Conservation (phyloP, 2,113 vertebrate genomes). For the Trichechus manatus region DNA sequence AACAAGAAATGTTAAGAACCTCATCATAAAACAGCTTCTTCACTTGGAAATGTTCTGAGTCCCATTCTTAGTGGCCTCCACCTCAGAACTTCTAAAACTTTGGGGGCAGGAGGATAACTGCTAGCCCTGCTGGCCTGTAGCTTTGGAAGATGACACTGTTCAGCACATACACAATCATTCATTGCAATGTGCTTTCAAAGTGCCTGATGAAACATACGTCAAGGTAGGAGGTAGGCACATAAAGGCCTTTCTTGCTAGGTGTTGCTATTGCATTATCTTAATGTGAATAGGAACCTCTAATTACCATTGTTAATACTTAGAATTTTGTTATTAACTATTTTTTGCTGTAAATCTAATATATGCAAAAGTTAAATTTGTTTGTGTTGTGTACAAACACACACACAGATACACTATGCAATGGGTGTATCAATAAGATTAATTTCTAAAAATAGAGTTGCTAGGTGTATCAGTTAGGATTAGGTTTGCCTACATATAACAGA, state of each 20-base stretch:
- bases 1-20: neutral
- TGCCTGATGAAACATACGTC: neutral
- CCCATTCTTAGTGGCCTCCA: neutral
- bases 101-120: neutral
- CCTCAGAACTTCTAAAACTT: neutral
- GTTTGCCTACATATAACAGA: neutral
- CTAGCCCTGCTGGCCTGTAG: neutral
- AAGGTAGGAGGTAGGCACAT: neutral
- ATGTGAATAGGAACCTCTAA: constrained; percentile 28
- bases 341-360: neutral
- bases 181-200: neutral
- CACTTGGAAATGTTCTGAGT: neutral
- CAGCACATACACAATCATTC: neutral
- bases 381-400: neutral
- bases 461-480: neutral
- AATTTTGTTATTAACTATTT: constrained; percentile 2
- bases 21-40: neutral
- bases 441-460: neutral
- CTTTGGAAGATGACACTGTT: neutral
- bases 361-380: neutral
- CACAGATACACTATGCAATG: neutral
- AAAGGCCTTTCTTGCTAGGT: neutral
- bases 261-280: constrained; percentile 8
- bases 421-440: neutral
- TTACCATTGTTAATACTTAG: constrained; percentile 35